These are phyloP conservation scores for Axinella damicornis DNA, from an alignment of 37 sponge, comb jelly and placozoan species.

Conservation along the genomic window DNA sequence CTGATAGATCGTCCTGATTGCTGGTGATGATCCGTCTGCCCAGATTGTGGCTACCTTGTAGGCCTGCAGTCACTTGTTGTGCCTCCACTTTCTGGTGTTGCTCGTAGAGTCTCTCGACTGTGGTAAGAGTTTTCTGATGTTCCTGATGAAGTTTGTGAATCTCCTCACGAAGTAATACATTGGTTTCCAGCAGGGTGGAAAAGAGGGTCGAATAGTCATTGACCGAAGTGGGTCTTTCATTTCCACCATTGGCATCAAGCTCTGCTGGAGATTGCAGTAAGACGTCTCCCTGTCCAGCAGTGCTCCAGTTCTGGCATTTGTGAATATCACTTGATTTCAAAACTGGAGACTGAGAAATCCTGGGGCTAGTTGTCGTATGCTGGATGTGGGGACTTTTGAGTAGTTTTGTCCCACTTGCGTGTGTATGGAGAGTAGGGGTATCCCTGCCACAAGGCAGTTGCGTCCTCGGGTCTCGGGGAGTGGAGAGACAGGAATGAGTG, in stretches of 20 bases:
- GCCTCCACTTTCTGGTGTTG: slow-evolving; percentile 1
- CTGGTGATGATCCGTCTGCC: too few relatives aligned
- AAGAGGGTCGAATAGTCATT: slow-evolving; percentile 20
- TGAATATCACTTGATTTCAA: background rate
- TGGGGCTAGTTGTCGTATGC: too few relatives aligned
- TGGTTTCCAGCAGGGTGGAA: slow-evolving; percentile 15
- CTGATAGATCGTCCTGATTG: background rate
- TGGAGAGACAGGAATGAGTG: slow-evolving; percentile 20
- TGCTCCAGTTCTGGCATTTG: background rate
- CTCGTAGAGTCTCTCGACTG: background rate
- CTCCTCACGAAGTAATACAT: slow-evolving; percentile 14
- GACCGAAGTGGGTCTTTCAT: too few relatives aligned
- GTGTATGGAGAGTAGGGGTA: too few relatives aligned
- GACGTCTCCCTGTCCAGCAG: background rate
- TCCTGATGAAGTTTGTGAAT: slow-evolving; percentile 5
- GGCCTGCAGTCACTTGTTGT: background rate
- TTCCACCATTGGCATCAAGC: background rate
- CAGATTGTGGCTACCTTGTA: background rate
- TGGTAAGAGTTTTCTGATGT: slow-evolving; percentile 29
- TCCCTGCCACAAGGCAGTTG: background rate
- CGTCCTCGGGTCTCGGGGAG: slow-evolving; percentile 13
- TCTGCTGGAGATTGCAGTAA: background rate
- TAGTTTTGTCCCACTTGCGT: too few relatives aligned
- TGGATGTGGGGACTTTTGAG: too few relatives aligned
- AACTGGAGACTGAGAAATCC: too few relatives aligned